These are phyloP conservation scores for Festucalex cinctus DNA, from an alignment of 2,113 vertebrate species.

Conservation along the genomic window DNA sequence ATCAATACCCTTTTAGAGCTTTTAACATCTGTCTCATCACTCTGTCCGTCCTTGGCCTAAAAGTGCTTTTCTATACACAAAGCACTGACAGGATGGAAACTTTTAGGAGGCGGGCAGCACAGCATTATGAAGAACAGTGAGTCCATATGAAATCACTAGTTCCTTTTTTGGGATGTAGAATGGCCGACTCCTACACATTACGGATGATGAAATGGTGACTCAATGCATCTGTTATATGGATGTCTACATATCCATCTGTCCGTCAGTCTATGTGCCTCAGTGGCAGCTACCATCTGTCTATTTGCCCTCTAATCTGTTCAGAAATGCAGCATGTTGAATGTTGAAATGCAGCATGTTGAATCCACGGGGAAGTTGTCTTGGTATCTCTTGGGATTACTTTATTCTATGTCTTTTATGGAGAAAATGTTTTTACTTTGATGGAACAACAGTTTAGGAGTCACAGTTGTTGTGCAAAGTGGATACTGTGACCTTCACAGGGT, in stretches of 20 bases:
- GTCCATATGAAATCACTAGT: neutral
- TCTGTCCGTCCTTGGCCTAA: slow-evolving; percentile 11
- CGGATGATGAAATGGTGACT: neutral
- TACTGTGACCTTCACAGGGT: slow-evolving; percentile 44
- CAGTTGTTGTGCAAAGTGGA: slow-evolving; percentile 14
- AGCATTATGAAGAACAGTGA: neutral
- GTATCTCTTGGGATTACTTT: neutral
- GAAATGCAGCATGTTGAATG: slow-evolving; percentile 18
- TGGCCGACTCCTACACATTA: neutral
- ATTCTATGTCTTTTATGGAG: too few relatives aligned
- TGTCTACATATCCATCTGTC: slow-evolving; percentile 32
- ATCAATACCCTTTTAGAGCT: slow-evolving; percentile 61
- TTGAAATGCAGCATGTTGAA: slow-evolving; percentile 19
- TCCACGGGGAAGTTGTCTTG: slow-evolving; percentile 17
- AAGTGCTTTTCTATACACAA: slow-evolving; percentile 32
- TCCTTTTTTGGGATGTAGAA: slow-evolving; percentile 3
- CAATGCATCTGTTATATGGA: slow-evolving; percentile 8
- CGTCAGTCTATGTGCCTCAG: slow-evolving; percentile 24
- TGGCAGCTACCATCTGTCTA: slow-evolving; percentile 47
- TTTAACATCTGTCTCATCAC: slow-evolving; percentile 42
- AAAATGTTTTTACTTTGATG: neutral
- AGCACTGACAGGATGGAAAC: neutral
- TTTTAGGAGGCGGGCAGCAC: neutral
- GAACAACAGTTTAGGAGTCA: neutral
- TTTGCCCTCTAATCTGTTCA: slow-evolving; percentile 31